A percentile compares a stretch with the other conserved stretches of the same genome.
These are phyloP conservation scores for Idaea aversata DNA, from an alignment of 2,888 invertebrate genomes.

Conservation along the genomic window DNA sequence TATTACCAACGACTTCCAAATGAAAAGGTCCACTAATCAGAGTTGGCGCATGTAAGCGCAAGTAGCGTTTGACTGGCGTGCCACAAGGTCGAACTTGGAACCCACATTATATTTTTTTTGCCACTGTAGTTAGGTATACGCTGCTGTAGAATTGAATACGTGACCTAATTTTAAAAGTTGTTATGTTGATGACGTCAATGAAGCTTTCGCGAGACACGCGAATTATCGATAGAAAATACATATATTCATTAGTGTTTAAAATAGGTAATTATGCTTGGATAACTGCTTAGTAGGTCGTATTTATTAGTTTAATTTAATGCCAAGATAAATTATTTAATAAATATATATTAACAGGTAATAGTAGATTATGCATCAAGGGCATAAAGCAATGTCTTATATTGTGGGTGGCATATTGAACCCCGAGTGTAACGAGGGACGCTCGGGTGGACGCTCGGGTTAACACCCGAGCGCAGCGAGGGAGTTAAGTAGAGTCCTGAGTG, in stretches of 20 bases:
- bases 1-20: slow-evolving; percentile 20
- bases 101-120: slow-evolving; percentile 53
- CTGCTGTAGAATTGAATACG: slow-evolving; percentile 57
- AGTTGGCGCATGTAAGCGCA: slow-evolving; percentile 29
- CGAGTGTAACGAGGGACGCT: no score
- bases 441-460: no score
- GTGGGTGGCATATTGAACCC: no score
- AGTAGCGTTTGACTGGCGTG: slow-evolving; percentile 40
- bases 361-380: no score
- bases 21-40: slow-evolving; percentile 11
- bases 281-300: not conserved
- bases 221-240: slow-evolving; percentile 32
- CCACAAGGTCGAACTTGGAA: slow-evolving; percentile 52
- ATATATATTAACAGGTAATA: not conserved
- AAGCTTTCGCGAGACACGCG: slow-evolving; percentile 35
- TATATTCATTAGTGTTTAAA: not conserved
- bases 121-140: slow-evolving; percentile 17
- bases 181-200: slow-evolving; percentile 66
- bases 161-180: slow-evolving; percentile 68
- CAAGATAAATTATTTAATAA: not conserved
- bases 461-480: no score
- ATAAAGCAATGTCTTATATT: no score
- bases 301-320: not conserved
- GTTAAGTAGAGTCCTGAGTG: no score
- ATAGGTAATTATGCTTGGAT: not conserved